Conservation (phyloP, 1,140 invertebrate species). For the Zaprionus lachaisei region DNA sequence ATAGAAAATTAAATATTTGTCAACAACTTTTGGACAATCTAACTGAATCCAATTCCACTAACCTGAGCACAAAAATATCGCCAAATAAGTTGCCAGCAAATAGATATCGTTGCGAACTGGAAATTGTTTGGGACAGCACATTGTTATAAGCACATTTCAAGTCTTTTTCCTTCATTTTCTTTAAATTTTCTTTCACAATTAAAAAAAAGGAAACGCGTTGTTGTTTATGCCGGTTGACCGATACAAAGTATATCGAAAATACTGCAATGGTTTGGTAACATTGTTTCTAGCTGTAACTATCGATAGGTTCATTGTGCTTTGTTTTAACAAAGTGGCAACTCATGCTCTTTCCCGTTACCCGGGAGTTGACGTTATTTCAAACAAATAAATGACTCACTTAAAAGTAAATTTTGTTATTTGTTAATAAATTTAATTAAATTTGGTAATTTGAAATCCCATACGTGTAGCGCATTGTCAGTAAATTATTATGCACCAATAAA, state of each 20-base stretch:
- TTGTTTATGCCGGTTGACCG: conserved; percentile 42
- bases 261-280: conserved; percentile 3
- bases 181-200: conserved; percentile 2
- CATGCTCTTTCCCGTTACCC: background rate
- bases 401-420: background rate
- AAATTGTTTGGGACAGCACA: conserved; percentile 91
- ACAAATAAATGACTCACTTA: background rate
- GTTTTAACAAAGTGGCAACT: conserved; percentile 2
- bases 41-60: conserved; percentile 68
- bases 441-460: background rate
- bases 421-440: background rate
- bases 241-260: background rate
- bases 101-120: conserved; percentile 92
- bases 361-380: background rate
- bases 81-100: conserved; percentile 94
- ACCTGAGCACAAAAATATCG: conserved; percentile 93
- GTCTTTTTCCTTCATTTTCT: conserved; percentile 65
- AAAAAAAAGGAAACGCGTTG: conserved; percentile 10
- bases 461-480: background rate
- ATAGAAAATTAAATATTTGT: background rate
- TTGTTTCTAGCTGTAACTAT: background rate
- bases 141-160: conserved; percentile 90
- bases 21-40: background rate
- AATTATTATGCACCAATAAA: background rate
- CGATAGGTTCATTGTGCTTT: background rate